A percentile compares a stretch with the other conserved stretches of the same genome.
phyloP scores from a whole-genome alignment of 1,140 invertebrate species.

The Drosophila sp. region DNA sequence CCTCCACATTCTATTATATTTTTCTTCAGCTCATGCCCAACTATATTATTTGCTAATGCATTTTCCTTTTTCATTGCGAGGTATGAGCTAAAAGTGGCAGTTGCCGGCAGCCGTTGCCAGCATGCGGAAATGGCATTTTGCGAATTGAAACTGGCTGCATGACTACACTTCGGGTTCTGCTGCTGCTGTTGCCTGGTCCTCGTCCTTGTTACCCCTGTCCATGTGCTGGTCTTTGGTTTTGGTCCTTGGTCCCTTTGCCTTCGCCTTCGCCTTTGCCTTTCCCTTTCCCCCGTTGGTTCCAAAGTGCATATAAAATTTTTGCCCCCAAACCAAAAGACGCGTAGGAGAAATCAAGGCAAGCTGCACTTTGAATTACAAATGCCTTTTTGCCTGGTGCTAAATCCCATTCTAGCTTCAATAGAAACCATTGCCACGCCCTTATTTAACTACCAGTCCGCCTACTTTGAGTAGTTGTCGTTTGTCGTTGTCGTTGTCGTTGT shows the following conservation, averaged over 20 bases:
- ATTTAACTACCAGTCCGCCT: background rate
- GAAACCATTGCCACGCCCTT: constrained; percentile 19
- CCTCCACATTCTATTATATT: background rate
- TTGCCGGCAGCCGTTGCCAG: constrained; percentile 39
- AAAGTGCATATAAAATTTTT: constrained; percentile 32
- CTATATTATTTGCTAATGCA: background rate
- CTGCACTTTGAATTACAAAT: constrained; percentile 76
- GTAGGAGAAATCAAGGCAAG: constrained; percentile 62
- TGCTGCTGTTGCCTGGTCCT: background rate
- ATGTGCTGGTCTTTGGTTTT: constrained; percentile 3
- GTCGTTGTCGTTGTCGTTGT: constrained; percentile 9
- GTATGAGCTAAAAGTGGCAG: constrained; percentile 25
- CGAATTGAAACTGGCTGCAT: constrained; percentile 60
- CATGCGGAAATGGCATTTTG: constrained; percentile 67
- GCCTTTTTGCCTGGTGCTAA: constrained; percentile 33
- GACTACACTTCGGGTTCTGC: constrained; percentile 16
- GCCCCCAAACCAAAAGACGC: constrained; percentile 31
- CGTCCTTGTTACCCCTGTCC: background rate
- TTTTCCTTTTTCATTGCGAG: no score
- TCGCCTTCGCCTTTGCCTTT: background rate
- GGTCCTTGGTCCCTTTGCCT: background rate
- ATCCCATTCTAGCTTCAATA: constrained; percentile 46
- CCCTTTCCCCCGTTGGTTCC: background rate
- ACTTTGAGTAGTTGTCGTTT: background rate
- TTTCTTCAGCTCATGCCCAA: background rate